Evolutionary conservation across 2,797 vertebrate genomes (phyloP), one percentile per base, ranked within the genome.

Genomic region (Vipera ursinii): DNA sequence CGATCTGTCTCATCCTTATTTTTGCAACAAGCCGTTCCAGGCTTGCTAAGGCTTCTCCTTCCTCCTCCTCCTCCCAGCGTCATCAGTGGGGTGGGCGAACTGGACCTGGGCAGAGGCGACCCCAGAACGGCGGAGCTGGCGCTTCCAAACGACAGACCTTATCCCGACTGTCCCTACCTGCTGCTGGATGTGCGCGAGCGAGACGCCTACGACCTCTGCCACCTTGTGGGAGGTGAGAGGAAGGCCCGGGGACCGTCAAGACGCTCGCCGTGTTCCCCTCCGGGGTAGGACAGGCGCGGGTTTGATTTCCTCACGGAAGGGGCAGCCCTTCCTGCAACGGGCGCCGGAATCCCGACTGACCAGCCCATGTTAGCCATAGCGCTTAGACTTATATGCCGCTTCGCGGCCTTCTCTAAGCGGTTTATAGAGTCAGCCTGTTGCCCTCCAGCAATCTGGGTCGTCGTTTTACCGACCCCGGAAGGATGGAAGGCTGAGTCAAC

Each of bases 101-200:
- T 99, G 97, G 99, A 98, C 93, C 56, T 99, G 2, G 98, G 98
- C 82, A 97, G 96, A 95, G 96, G 96, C 3, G 24, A 93, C 7
- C 96, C 93, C 1, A 98, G 96, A 95, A 94, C 85, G 60, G 91
- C 56, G 9, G 93, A 96, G 32, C 93, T 13, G 63, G 15, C 92
- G n/a, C 94, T 89, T 0, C 22, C 69, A 0, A 92, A 93, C 51
- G 97, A 98, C 89, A 63, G 28, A 4, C 98, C 98, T 0, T 99
- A 99, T 53, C 97, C 98, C 0, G 98, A 99, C 97, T 99, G 99
- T 93, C 99, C 99, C 56, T 99, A 99, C 97, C 97, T 99, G 96
- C 98, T 99, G 94, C 97, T 99, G 94, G 99, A 99, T 3, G 98
- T 99, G 2, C 97, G 99, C 8, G 99, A 99, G 90, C 95, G 97